These are phyloP conservation scores for Zele albiditarsus DNA, from an alignment of 2,888 invertebrate species.

Conservation along the genomic window DNA sequence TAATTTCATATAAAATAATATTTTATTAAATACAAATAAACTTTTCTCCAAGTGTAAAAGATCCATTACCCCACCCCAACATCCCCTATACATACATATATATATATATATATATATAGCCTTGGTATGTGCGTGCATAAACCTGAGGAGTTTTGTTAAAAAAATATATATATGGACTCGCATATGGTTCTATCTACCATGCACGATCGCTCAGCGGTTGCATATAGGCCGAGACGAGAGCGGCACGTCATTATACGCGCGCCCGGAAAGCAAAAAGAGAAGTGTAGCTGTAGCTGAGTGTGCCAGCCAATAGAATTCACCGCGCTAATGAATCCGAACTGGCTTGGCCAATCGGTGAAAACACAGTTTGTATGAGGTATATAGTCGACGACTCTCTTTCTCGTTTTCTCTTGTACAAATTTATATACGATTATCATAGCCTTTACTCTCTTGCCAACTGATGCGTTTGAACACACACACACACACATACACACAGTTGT, in stretches of 20 bases:
- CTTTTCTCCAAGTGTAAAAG: background rate
- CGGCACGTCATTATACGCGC: constrained; percentile 63
- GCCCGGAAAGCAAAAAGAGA: constrained; percentile 51
- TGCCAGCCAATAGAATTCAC: constrained; percentile 60
- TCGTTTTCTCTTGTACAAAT: constrained; percentile 22
- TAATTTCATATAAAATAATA: too few species aligned
- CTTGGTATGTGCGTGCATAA: background rate
- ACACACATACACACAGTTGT: constrained; percentile 28
- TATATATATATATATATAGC: background rate
- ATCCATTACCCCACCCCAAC: background rate
- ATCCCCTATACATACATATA: background rate
- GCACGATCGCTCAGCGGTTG: constrained; percentile 64
- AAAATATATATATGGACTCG: constrained; percentile 43
- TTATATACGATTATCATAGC: constrained; percentile 22
- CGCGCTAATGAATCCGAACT: constrained; percentile 68
- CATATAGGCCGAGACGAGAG: constrained; percentile 41
- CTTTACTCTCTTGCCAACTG: constrained; percentile 23
- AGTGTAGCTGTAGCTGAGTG: constrained; percentile 23
- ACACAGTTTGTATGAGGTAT: constrained; percentile 36
- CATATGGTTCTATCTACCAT: constrained; percentile 61
- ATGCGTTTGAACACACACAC: background rate
- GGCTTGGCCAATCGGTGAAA: constrained; percentile 61
- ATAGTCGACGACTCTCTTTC: constrained; percentile 20
- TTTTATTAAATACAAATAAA: too few species aligned
- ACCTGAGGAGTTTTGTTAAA: background rate